Base-by-base conservation (phyloP, 1,140 invertebrate species). In the Atopsyche davidsoni region DNA sequence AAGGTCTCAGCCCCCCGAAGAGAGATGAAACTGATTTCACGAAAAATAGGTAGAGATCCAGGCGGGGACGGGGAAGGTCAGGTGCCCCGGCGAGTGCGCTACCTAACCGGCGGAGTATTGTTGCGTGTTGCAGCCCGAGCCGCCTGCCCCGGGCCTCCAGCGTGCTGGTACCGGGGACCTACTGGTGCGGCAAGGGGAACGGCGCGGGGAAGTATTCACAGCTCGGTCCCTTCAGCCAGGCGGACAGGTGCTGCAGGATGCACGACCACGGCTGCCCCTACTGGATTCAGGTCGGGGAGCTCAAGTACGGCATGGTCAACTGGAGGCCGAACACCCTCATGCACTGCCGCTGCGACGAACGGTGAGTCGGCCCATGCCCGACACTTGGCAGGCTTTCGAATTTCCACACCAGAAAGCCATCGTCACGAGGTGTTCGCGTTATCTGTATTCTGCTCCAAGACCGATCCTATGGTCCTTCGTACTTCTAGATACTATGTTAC, bases 291-390 rank as follows among this genome's bases (percentile, higher is more conserved):
- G 81, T 80, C 1, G 81, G 90, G 63, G 78, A 83, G 60, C 79
- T 78, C 49, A 86, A 86, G 60, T 92, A 85, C 60, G 83, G 86
- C 14, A 64, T 88, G 11, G 88, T 86, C 74, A 92, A 94, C 66
- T 90, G 83, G 80, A 73, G 87, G 21, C 75, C 89, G 34, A 87
- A 87, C 59, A 92, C 88, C 1, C 71, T 92, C 18, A 90, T 88
- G 79, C 87, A 92, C 64, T 93, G 90, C 68, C 73, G 81, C 51
- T 94, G 89, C 64, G 89, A 94, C 65, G 83, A 89, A 68, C 83
- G 86, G 89, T 92, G 78, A 70, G 73, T 61, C 19, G 13, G n/a
- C n/a, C n/a, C n/a, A n/a, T n/a, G n/a, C n/a, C n/a, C n/a, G n/a
- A n/a, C n/a, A n/a, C n/a, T n/a, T n/a, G n/a, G n/a, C n/a, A n/a